Percentiles rank a stretch among this genome's conserved stretches.
Conservation (phyloP, 2,113 vertebrate species). For the Pristiophorus japonicus region DNA sequence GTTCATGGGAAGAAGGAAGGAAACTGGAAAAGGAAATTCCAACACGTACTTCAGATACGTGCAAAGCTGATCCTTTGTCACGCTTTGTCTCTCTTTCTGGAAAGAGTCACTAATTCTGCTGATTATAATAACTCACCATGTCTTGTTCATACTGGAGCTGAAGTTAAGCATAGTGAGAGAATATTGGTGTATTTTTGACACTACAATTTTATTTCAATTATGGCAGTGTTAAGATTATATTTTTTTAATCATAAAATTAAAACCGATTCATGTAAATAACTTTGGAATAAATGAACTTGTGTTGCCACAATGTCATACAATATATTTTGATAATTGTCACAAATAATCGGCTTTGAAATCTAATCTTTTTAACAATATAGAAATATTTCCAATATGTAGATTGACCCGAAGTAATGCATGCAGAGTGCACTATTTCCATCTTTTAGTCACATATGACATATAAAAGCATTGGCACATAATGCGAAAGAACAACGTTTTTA, state of each 20-base stretch:
- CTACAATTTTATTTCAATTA: background rate
- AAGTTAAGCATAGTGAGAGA: background rate
- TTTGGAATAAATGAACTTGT: background rate
- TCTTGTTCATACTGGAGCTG: background rate
- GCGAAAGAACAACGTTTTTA: background rate
- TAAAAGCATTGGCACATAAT: background rate
- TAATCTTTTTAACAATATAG: background rate
- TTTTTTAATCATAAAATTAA: background rate
- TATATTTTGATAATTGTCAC: background rate
- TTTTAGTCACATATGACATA: background rate
- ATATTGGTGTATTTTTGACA: background rate
- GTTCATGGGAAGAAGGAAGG: slow-evolving; percentile 1
- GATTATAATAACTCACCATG: background rate
- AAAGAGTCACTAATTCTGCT: background rate
- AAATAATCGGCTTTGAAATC: background rate
- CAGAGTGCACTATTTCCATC: background rate
- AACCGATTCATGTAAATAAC: background rate
- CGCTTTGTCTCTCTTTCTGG: background rate
- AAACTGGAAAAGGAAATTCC: background rate
- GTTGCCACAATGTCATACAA: background rate
- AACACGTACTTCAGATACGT: background rate
- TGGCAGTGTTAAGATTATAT: background rate
- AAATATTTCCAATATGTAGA: background rate
- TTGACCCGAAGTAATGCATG: background rate
- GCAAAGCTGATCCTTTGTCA: background rate